Evolutionary conservation across 1,140 invertebrate genomes (phyloP), one percentile per base, ranked within the genome.

Genomic region (Schlechtendalia chinensis): DNA sequence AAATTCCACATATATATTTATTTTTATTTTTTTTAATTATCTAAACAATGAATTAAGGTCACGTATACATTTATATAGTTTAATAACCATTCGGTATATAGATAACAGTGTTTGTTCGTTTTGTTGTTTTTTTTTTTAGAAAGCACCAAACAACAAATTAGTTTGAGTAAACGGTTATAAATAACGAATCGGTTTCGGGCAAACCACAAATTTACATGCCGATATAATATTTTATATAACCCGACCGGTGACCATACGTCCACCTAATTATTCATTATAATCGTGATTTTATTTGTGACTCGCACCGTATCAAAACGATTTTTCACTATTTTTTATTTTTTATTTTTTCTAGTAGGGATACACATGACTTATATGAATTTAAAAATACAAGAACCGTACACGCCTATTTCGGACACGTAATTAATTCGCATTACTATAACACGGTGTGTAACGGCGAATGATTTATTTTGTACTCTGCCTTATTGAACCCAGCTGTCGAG

Each of bases 21-120:
- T 19, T 1, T 54, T 39, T 39, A 3, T 22, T 14, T 67, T 45
- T 45, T 69, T 47, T 69, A 69, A 69, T 69, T 47, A 69, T 69
- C 45, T 47, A 47, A 22, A 69, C 65, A 67, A 67, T 47, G 39
- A 69, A 69, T 69, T 69, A 47, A 69, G 65, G 65, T 69, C 45
- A 50, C 22, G 39, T 11, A n/a, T 17, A 17, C 17, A 50, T 12
- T n/a, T 50, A 50, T 39, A 67, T 22, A 12, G 63, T 67, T 45
- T 67, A 22, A 22, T 12, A 67, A 67, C 39, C 12, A 11, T 47
- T 22, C n/a, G 12, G 22, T 14, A 32, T 50, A 50, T 50, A 50
- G 5, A 50, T 50, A 19, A 4, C 3, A 3, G 32, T 39, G 8
- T n/a, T n/a, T n/a, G 32, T 8, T 8, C 3, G 8, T 3, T 39